phyloP scores from a whole-genome alignment of 2,888 invertebrate species.

The Tipula vernalis region DNA sequence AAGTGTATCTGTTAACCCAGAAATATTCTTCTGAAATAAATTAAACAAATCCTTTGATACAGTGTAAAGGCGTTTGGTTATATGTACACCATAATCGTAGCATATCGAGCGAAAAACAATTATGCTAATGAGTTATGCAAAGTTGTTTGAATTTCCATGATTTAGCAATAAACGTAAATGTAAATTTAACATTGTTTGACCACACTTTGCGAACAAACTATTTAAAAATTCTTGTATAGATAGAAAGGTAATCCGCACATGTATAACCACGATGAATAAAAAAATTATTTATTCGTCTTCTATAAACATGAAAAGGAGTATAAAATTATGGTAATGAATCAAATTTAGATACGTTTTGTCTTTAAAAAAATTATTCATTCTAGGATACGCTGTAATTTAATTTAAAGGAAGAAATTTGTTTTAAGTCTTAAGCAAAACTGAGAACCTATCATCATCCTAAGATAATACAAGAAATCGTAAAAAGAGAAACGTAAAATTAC shows the following conservation, averaged over 20 bases:
- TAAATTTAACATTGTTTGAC: background rate
- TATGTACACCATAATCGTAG: no score
- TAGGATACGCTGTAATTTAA: background rate
- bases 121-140: background rate
- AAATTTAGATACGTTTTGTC: background rate
- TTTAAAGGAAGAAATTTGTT: background rate
- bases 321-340: background rate
- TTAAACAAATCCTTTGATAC: no score
- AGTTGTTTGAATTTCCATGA: background rate
- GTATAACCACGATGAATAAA: background rate
- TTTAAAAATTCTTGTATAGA: background rate
- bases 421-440: background rate
- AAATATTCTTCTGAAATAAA: no score
- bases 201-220: background rate
- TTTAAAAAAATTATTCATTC: background rate
- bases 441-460: background rate
- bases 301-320: background rate
- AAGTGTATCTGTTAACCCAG: no score
- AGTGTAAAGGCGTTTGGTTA: no score
- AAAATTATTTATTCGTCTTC: background rate
- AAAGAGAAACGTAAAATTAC: background rate
- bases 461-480: background rate
- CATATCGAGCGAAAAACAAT: no score
- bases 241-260: background rate
- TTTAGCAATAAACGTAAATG: background rate